Conservation (phyloP, 2,888 invertebrate genomes). For the Panzeria rudis region DNA sequence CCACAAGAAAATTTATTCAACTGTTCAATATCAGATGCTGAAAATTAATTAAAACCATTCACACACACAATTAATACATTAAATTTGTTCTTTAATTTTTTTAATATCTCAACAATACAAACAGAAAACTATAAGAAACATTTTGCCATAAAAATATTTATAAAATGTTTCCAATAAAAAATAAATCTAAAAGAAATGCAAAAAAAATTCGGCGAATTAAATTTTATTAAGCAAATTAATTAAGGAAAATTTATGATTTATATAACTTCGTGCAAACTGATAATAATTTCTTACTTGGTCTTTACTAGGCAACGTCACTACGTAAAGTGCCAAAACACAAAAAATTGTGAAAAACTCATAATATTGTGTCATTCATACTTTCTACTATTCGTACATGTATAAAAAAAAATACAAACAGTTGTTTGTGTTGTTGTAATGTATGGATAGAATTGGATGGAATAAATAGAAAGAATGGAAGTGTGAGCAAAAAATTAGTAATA, state of each 20-base stretch:
- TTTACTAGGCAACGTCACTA: slow-evolving; percentile 69
- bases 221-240: slow-evolving; percentile 19
- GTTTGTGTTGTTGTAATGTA: slow-evolving; percentile 4
- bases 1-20: slow-evolving; percentile 92
- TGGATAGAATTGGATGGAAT: neutral
- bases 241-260: slow-evolving; percentile 3
- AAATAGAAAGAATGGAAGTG: slow-evolving; percentile 7
- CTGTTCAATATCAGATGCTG: slow-evolving; percentile 92
- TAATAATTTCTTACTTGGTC: slow-evolving; percentile 47
- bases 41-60: slow-evolving; percentile 39
- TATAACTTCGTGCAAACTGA: slow-evolving; percentile 23
- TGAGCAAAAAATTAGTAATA: slow-evolving; percentile 43
- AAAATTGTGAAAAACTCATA: slow-evolving; percentile 41
- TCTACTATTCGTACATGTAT: neutral
- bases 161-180: neutral
- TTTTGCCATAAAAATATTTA: neutral
- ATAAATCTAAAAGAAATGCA: slow-evolving; percentile 24
- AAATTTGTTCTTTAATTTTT: neutral
- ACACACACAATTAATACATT: slow-evolving; percentile 18
- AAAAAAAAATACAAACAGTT: neutral
- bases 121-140: neutral
- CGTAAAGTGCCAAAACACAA: slow-evolving; percentile 65
- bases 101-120: slow-evolving; percentile 18
- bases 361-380: slow-evolving; percentile 68
- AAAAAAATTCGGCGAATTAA: neutral